Percentiles rank a stretch among this genome's conserved stretches.
These are phyloP conservation scores for Tupaia chinensis DNA, from an alignment of 2,113 vertebrate genomes.

Conservation along the genomic window DNA sequence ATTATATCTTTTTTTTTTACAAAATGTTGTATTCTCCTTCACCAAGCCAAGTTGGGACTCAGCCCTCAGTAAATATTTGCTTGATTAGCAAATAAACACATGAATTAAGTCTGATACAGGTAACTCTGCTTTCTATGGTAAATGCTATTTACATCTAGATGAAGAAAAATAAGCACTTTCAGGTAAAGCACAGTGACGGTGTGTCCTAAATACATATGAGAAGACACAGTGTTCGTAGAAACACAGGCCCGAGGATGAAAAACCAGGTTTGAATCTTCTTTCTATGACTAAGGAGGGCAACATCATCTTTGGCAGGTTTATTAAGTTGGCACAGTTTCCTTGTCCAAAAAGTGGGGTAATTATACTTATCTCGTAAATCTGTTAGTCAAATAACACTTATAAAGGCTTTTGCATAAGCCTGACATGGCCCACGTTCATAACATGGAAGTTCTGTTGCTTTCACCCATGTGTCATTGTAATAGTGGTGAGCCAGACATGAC, in stretches of 20 bases:
- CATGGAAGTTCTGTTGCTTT: not conserved
- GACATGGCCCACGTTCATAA: not conserved
- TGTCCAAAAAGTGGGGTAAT: conserved; percentile 4
- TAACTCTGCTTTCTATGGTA: conserved; percentile 1
- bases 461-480: not conserved
- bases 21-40: not conserved
- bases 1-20: not conserved
- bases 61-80: conserved; percentile 12
- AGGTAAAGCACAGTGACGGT: not conserved
- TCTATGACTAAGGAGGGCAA: not conserved
- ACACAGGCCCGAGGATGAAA: not conserved
- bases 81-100: conserved; percentile 59
- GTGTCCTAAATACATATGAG: not conserved
- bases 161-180: conserved; percentile 52
- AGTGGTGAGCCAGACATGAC: not conserved
- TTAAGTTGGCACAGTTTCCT: not conserved
- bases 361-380: not conserved
- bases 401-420: not conserved
- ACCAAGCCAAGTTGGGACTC: not conserved
- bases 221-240: not conserved
- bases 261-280: not conserved
- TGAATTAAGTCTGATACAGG: conserved; percentile 45
- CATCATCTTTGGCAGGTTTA: not conserved
- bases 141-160: conserved; percentile 30
- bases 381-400: conserved; percentile 20